phyloP scores from a whole-genome alignment of 2,797 vertebrate species.

The Gymnopithys bicolor region DNA sequence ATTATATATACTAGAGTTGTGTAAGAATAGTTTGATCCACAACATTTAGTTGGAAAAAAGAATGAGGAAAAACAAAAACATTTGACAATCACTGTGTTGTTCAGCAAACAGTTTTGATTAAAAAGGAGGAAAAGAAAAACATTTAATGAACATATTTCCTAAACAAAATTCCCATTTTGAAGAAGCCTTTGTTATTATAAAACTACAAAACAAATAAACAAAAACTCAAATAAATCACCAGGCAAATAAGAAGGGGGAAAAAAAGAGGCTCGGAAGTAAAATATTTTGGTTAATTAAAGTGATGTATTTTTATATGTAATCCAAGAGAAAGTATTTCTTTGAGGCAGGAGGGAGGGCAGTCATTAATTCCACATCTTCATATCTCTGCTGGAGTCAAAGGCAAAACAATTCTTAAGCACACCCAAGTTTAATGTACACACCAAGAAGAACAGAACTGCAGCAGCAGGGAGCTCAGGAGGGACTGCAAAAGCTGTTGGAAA shows the following conservation, averaged over 20 bases:
- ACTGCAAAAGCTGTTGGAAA: not conserved
- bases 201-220: not conserved
- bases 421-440: not conserved
- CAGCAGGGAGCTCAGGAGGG: not conserved
- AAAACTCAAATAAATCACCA: not conserved
- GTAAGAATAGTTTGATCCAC: not conserved
- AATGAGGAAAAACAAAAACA: not conserved
- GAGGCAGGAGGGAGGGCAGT: not conserved
- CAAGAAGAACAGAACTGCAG: not conserved
- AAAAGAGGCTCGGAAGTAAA: not conserved
- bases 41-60: not conserved
- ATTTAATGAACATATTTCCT: not conserved
- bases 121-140: not conserved
- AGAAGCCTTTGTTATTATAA: not conserved
- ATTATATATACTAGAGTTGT: not conserved
- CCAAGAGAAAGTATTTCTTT: not conserved
- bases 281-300: not conserved
- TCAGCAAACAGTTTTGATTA: not conserved
- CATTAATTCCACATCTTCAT: not conserved
- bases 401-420: not conserved
- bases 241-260: rapidly evolving
- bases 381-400: not conserved
- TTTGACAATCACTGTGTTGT: not conserved
- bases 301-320: not conserved
- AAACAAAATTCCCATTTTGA: not conserved